Percentiles rank a stretch among this genome's conserved stretches.
Conservation (phyloP, 2,797 vertebrate genomes). For the Oreochromis grahami region DNA sequence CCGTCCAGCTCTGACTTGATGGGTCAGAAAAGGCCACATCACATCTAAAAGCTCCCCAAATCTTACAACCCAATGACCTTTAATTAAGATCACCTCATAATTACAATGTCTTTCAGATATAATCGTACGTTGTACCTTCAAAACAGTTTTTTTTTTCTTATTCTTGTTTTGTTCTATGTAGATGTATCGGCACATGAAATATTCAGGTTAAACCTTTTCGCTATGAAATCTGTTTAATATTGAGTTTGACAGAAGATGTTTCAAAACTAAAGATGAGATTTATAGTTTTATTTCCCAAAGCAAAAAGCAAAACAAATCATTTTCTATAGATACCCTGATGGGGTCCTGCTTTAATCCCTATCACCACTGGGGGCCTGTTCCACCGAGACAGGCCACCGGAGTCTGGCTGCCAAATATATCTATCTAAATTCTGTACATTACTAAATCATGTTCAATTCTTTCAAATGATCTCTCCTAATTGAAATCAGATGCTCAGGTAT, state of each 20-base stretch:
- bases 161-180: neutral
- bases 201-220: neutral
- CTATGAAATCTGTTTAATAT: neutral
- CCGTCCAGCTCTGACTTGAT: neutral
- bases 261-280: neutral
- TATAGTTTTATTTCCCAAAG: neutral
- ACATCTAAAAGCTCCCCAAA: neutral
- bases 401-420: too few relatives aligned
- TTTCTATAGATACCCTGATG: neutral
- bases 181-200: neutral
- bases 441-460: neutral
- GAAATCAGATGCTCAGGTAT: neutral
- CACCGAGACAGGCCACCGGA: too few relatives aligned
- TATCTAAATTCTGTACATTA: neutral
- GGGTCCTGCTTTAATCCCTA: neutral
- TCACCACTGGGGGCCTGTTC: neutral
- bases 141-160: neutral
- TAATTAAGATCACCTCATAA: neutral
- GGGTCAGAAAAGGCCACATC: constrained; percentile 9
- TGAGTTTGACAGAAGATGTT: neutral
- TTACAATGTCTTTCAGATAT: neutral
- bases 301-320: neutral
- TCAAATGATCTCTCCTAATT: neutral
- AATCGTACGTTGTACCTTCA: neutral
- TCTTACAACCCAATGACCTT: neutral